Evolutionary conservation across 2,888 invertebrate species (phyloP).

Genomic region (Lumbricus terrestris): DNA sequence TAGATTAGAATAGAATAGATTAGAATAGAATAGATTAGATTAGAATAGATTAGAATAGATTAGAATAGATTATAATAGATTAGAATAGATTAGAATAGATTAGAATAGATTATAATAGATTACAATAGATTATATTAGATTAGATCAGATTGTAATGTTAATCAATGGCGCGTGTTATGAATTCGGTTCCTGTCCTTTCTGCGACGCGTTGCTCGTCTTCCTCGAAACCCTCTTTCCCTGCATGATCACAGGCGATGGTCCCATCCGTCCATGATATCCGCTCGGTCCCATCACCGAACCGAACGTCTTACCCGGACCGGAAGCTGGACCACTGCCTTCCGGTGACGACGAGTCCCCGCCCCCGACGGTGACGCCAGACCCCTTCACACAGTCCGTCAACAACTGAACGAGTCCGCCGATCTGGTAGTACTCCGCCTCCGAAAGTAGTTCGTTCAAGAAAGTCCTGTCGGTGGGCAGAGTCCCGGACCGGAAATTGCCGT

Average conservation of each 20-base stretch:
- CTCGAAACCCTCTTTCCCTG: background rate
- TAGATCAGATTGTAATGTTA: no score
- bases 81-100: no score
- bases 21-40: no score
- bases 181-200: background rate
- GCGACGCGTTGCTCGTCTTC: background rate
- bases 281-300: background rate
- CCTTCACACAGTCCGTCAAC: conserved; percentile 10
- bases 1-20: no score
- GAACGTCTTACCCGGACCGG: background rate
- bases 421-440: conserved; percentile 45
- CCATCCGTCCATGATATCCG: background rate
- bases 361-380: background rate
- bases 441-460: conserved; percentile 41
- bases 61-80: no score
- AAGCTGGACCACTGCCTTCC: background rate
- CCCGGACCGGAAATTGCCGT: conserved; percentile 45
- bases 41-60: no score
- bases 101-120: no score
- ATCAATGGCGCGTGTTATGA: background rate
- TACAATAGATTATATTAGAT: no score
- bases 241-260: no score
- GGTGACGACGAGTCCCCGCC: background rate
- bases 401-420: conserved; percentile 33
- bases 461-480: conserved; percentile 35